Conservation (phyloP, 2,888 invertebrate genomes). For the Mythimna ferrago region DNA sequence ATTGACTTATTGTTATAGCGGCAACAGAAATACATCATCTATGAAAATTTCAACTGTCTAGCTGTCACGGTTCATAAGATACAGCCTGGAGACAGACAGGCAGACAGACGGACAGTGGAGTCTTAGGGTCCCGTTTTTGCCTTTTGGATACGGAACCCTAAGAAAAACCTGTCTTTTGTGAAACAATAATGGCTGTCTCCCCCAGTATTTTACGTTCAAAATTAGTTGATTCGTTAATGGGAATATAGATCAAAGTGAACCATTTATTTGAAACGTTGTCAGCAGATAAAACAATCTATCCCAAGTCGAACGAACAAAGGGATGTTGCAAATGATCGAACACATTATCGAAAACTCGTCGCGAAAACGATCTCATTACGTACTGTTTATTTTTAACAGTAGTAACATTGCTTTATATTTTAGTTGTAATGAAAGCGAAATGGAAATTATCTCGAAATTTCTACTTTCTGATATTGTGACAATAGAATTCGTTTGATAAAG, state of each 20-base stretch:
- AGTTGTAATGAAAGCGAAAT: constrained; percentile 11
- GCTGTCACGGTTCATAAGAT: too few relatives aligned
- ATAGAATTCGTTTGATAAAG: not conserved
- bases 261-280: constrained; percentile 13
- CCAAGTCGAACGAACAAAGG: constrained; percentile 49
- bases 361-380: constrained; percentile 29
- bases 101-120: too few relatives aligned
- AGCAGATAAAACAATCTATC: constrained; percentile 28
- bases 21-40: too few relatives aligned
- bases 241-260: constrained; percentile 12
- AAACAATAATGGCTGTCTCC: not conserved
- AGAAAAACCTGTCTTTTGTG: constrained; percentile 5
- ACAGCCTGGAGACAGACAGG: too few relatives aligned
- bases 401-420: constrained; percentile 14
- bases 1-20: too few relatives aligned
- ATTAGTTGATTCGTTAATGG: not conserved
- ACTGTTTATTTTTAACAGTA: constrained; percentile 37
- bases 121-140: too few relatives aligned
- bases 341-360: constrained; percentile 56
- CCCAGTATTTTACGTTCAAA: not conserved
- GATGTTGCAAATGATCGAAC: constrained; percentile 66
- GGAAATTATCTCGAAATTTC: constrained; percentile 11
- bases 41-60: too few relatives aligned
- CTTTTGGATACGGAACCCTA: too few relatives aligned
- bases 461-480: not conserved